A percentile compares a stretch with the other conserved stretches of the same genome.
Conservation (phyloP, 2,888 invertebrate genomes). For the Sturmia bella region DNA sequence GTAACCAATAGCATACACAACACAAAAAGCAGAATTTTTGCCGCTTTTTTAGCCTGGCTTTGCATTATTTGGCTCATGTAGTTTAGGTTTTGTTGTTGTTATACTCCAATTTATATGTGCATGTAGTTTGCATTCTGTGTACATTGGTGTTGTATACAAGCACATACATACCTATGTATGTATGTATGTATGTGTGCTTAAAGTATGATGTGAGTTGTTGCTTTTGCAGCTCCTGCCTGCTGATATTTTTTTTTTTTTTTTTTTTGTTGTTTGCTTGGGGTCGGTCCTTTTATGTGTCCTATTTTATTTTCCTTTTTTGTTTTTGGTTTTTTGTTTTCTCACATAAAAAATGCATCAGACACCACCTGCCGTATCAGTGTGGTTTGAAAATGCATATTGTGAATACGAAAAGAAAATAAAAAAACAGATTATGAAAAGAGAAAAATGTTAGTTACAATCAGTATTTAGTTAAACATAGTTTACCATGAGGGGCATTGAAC, state of each 20-base stretch:
- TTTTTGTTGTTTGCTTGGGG: slow-evolving; percentile 12
- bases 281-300: too few species aligned
- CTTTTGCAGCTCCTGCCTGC: slow-evolving; percentile 48
- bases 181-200: too few species aligned
- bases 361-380: slow-evolving; percentile 60
- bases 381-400: background rate
- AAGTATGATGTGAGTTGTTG: slow-evolving; percentile 54
- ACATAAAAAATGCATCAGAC: slow-evolving; percentile 53
- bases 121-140: too few species aligned
- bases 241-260: too few species aligned
- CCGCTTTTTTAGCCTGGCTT: too few species aligned
- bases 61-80: too few species aligned
- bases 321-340: too few species aligned
- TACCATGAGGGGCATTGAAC: slow-evolving; percentile 61
- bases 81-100: background rate
- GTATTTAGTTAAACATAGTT: slow-evolving; percentile 47
- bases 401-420: background rate
- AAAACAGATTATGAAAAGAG: slow-evolving; percentile 1
- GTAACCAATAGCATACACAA: too few species aligned
- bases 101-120: background rate
- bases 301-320: background rate
- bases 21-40: too few species aligned
- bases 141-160: too few species aligned
- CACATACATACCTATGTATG: background rate
- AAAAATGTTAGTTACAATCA: slow-evolving; percentile 23